Evolutionary conservation across 2,888 invertebrate species (phyloP).

Genomic region (Himalopsyche anomala): DNA sequence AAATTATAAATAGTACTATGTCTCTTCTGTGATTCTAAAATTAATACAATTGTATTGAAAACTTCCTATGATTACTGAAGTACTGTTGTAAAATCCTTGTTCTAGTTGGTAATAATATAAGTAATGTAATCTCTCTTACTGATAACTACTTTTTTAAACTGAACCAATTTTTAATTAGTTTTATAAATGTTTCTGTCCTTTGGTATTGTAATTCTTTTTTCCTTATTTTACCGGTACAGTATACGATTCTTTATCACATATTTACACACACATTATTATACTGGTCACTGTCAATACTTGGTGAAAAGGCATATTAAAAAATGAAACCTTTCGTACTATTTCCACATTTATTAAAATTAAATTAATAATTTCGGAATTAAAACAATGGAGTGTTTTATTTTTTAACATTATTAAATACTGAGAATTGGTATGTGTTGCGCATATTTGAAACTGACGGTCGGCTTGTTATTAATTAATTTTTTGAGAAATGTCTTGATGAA

Average conservation of each 20-base stretch:
- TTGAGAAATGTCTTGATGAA: no score
- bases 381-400: no score
- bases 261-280: no score
- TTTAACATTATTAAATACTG: no score
- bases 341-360: no score
- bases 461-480: no score
- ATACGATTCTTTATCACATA: neutral
- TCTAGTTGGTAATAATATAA: neutral
- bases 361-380: no score
- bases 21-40: conserved; percentile 34
- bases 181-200: conserved; percentile 28
- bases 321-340: no score
- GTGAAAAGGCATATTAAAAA: no score
- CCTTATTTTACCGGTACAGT: neutral
- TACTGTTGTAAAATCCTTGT: neutral
- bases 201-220: neutral
- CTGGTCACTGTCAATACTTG: no score
- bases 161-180: conserved; percentile 41
- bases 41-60: conserved; percentile 18
- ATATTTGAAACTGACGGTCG: no score
- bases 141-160: conserved; percentile 34
- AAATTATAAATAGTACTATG: neutral
- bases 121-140: conserved; percentile 27
- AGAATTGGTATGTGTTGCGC: no score
- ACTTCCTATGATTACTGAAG: conserved; percentile 7